A percentile compares a stretch with the other conserved stretches of the same genome.
phyloP scores from a whole-genome alignment of 2,888 invertebrate genomes.

The Chrysopilus asiliformis region DNA sequence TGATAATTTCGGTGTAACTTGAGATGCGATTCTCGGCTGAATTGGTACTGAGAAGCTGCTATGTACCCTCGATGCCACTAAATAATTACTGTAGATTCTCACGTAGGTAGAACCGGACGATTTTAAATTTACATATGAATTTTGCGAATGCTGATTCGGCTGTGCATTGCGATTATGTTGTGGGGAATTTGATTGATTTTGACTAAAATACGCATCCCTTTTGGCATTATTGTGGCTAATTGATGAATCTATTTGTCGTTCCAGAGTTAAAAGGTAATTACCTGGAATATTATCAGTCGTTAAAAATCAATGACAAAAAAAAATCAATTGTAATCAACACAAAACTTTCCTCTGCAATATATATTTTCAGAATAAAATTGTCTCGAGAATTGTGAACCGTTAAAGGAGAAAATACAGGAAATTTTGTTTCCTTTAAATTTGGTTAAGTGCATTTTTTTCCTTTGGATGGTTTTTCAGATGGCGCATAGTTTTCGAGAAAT shows the following conservation, averaged over 20 bases:
- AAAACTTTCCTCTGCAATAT: too few relatives aligned
- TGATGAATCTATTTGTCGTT: slow-evolving; percentile 9
- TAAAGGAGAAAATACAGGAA: too few relatives aligned
- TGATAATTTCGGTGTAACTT: slow-evolving; percentile 56
- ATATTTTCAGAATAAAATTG: too few relatives aligned
- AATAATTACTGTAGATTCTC: slow-evolving; percentile 64
- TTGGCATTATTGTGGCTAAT: slow-evolving; percentile 20
- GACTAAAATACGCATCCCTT: slow-evolving; percentile 29
- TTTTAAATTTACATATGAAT: too few relatives aligned
- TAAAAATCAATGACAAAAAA: slow-evolving; percentile 2
- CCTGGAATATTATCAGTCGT: slow-evolving; percentile 16
- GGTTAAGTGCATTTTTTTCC: too few relatives aligned
- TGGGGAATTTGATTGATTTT: slow-evolving; percentile 25
- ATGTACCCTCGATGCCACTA: slow-evolving; percentile 37
- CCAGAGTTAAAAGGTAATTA: slow-evolving; percentile 28
- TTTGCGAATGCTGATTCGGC: too few relatives aligned
- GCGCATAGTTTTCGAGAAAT: too few relatives aligned
- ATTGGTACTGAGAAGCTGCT: slow-evolving; percentile 31
- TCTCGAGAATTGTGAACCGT: too few relatives aligned
- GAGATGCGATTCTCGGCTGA: slow-evolving; percentile 57
- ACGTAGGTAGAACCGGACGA: too few relatives aligned
- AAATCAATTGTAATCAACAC: slow-evolving; percentile 5
- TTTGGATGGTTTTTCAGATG: too few relatives aligned
- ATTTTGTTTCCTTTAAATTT: too few relatives aligned
- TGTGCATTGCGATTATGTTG: slow-evolving; percentile 35